A percentile compares a stretch with the other conserved stretches of the same genome.
phyloP scores from a whole-genome alignment of 2,797 vertebrate species.

The Myripristis jacobus region DNA sequence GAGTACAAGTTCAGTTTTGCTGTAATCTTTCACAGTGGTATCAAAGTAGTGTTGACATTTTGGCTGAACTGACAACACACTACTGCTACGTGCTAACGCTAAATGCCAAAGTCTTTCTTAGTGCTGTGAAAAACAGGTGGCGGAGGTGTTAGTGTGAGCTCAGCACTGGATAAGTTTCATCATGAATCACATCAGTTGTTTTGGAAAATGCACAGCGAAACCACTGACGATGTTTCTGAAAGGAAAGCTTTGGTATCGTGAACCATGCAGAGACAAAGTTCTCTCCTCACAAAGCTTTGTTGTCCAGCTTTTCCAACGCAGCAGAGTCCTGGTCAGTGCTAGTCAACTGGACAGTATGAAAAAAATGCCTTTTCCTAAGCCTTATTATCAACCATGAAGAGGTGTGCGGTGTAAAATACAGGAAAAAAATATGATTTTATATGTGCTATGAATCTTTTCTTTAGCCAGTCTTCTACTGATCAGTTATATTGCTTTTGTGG shows the following conservation, averaged over 20 bases:
- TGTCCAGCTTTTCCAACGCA: neutral
- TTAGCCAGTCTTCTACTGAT: slow-evolving; percentile 26
- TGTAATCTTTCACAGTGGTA: too few relatives aligned
- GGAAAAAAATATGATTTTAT: slow-evolving; percentile 18
- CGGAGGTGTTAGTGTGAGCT: neutral
- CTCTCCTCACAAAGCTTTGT: slow-evolving; percentile 3
- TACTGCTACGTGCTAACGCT: slow-evolving; percentile 18
- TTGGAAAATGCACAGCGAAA: neutral
- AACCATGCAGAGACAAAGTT: slow-evolving; percentile 5
- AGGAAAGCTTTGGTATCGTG: neutral
- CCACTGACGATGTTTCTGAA: neutral
- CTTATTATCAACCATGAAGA: slow-evolving; percentile 59
- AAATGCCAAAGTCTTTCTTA: slow-evolving; percentile 24
- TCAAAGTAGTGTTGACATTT: neutral
- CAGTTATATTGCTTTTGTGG: slow-evolving; percentile 23
- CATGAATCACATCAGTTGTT: neutral
- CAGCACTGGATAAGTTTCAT: neutral
- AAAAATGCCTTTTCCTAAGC: slow-evolving; percentile 67
- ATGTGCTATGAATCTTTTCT: slow-evolving; percentile 14
- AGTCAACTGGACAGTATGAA: slow-evolving; percentile 18
- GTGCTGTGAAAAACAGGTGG: slow-evolving; percentile 6
- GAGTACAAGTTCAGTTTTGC: too few relatives aligned
- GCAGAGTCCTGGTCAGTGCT: slow-evolving; percentile 2
- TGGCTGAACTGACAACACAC: slow-evolving; percentile 36
- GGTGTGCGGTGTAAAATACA: slow-evolving; percentile 31